Conservation (phyloP, 2,888 invertebrate species). For the Dorcus hopei region DNA sequence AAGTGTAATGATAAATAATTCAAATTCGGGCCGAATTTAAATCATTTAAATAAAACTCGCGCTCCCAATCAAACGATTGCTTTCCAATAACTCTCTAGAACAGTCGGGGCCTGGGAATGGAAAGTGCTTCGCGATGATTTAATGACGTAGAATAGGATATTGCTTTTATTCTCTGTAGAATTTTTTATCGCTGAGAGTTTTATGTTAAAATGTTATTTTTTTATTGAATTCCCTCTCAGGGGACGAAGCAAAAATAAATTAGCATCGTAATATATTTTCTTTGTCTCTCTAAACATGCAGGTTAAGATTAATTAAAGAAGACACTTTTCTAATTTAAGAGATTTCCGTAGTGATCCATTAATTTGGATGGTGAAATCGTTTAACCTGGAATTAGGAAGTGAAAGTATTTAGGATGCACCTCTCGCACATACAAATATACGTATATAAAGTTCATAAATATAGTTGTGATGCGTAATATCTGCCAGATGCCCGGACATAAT, state of each 20-base stretch:
- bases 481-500: slow-evolving; percentile 40
- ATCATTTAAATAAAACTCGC: slow-evolving; percentile 22
- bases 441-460: slow-evolving; percentile 37
- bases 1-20: slow-evolving; percentile 22
- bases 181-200: slow-evolving; percentile 30
- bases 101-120: slow-evolving; percentile 23
- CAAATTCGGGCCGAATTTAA: slow-evolving; percentile 23
- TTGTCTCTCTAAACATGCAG: no score
- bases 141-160: slow-evolving; percentile 35
- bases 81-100: no score
- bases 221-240: no score
- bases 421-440: slow-evolving; percentile 31
- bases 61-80: slow-evolving; percentile 1
- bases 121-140: slow-evolving; percentile 39
- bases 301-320: no score
- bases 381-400: no score
- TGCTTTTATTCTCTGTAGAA: slow-evolving; percentile 23
- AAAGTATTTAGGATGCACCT: slow-evolving; percentile 44
- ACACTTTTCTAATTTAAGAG: no score
- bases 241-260: no score
- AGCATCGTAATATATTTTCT: no score
- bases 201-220: slow-evolving; percentile 11
- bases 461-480: slow-evolving; percentile 41
- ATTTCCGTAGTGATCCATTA: no score
- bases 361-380: no score